Conservation (phyloP, 1,140 invertebrate genomes). For the Cataglyphis hispanica region DNA sequence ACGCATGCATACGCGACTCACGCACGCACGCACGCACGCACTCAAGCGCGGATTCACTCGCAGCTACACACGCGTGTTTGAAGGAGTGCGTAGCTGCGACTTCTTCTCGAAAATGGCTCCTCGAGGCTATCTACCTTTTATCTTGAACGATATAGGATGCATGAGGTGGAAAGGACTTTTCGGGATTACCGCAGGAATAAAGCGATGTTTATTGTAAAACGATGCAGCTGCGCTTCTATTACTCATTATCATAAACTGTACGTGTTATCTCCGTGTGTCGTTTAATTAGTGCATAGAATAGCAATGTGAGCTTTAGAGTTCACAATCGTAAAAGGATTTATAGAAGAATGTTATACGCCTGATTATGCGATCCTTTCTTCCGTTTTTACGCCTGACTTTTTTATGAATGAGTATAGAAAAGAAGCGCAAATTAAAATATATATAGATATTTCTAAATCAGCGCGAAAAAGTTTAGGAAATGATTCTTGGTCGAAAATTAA, state of each 20-base stretch:
- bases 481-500: too few species aligned
- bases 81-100: not conserved
- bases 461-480: too few species aligned
- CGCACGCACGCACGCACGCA: not conserved
- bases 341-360: not conserved
- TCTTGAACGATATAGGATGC: not conserved
- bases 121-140: not conserved
- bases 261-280: not conserved
- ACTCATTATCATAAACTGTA: constrained; percentile 30
- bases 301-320: not conserved
- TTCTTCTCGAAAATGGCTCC: constrained; percentile 3
- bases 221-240: constrained; percentile 4
- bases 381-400: not conserved
- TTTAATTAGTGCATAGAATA: constrained; percentile 24
- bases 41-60: not conserved
- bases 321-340: constrained; percentile 25
- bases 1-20: constrained; percentile 10
- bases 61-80: constrained; percentile 6
- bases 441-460: too few species aligned
- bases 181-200: constrained; percentile 30
- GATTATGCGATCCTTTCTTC: not conserved
- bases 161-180: constrained; percentile 24
- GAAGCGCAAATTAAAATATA: not conserved
- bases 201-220: constrained; percentile 19
- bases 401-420: not conserved